Evolutionary conservation across 2,113 vertebrate species (phyloP), one percentile per base, ranked within the genome.

Genomic region (Ardeotis arabs): DNA sequence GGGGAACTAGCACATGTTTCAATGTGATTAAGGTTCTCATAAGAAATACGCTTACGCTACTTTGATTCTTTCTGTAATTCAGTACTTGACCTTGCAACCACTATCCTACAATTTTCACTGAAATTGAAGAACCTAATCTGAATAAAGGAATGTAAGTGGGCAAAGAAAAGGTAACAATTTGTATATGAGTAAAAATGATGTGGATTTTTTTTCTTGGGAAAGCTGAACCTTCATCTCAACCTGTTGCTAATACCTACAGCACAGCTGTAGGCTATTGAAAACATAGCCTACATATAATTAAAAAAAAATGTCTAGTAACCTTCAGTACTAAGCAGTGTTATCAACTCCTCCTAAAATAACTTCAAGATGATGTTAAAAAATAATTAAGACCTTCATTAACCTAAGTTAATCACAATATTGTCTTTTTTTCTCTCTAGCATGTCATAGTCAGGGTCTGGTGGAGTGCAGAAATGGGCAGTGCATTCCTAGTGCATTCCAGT

Each of bases 401-500:
- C 15, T 23, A 37, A 58, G 14, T 29, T 95, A 20, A 93, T 87
- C 17, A 58, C 62, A 75, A 45, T 69, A 21, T 55, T 1, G 0
- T 86, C 9, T 8, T 74, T 93, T 84, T 75, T 45, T 39, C 62
- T 37, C 39, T 85, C 15, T 83, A 99, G 99, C 99, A 0, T 99
- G 99, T 92, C 97, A 98, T 86, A 99, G 99, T 76, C 99, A 99
- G 95, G 99, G 99, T 33, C 97, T 99, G 88, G 81, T 98, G 93
- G 99, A 99, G 84, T 99, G 99, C 96, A 97, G 97, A 67, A 99
- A 98, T 45, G 98, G 99, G 12, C 99, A 99, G 95, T 99, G 99
- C 35, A 97, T 99, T 73, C 99, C 99, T 14, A 98, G 98, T 14
- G 97, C 98, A 4, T 99, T 99, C 96, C 98, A 96, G 31, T 99